Percentiles rank a stretch among this genome's conserved stretches.
Conservation (phyloP, 2,888 invertebrate genomes). For the Aspidiotus destructor region DNA sequence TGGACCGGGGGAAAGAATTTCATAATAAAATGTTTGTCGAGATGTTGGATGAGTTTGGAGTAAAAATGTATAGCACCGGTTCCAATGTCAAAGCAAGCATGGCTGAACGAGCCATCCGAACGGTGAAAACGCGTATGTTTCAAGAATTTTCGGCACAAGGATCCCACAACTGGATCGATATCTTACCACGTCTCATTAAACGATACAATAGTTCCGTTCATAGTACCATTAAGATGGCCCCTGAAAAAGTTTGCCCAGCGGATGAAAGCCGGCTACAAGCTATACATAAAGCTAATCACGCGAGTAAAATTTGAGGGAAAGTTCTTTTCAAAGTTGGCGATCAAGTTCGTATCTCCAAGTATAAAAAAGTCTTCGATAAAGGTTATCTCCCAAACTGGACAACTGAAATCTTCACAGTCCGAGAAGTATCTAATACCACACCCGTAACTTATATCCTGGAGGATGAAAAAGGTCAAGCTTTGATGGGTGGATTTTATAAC, state of each 20-base stretch:
- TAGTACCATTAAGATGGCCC: neutral
- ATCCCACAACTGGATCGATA: neutral
- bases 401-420: slow-evolving; percentile 40
- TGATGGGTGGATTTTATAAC: slow-evolving; percentile 10
- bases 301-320: too few relatives aligned
- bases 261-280: too few relatives aligned
- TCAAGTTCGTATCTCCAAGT: slow-evolving; percentile 40
- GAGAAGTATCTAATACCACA: slow-evolving; percentile 37
- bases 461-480: neutral
- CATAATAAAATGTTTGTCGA: too few relatives aligned
- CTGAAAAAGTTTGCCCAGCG: slow-evolving; percentile 37
- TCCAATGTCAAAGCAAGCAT: neutral
- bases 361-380: slow-evolving; percentile 39
- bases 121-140: neutral
- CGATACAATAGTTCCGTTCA: neutral
- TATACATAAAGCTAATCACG: too few relatives aligned
- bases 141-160: slow-evolving; percentile 15
- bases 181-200: neutral
- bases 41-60: too few relatives aligned
- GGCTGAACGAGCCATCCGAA: neutral
- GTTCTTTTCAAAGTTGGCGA: slow-evolving; percentile 40
- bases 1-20: too few relatives aligned
- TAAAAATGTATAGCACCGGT: neutral
- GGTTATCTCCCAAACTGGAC: slow-evolving; percentile 41
- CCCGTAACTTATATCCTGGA: slow-evolving; percentile 5